Conservation (phyloP, 1,140 invertebrate genomes). For the Drosophila subobscura region DNA sequence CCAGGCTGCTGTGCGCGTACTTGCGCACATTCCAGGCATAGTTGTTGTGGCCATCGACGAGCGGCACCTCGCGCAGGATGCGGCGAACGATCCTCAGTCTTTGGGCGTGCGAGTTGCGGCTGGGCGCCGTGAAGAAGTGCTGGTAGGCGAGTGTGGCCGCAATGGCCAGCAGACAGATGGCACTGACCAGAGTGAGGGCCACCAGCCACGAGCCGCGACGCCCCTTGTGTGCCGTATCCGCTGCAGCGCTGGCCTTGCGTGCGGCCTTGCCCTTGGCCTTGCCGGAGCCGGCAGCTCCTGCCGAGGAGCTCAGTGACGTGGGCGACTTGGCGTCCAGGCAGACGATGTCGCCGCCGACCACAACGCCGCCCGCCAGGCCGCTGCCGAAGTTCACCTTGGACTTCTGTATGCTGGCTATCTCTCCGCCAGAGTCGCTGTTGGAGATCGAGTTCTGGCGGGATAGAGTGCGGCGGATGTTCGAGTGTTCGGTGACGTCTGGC, state of each 20-base stretch:
- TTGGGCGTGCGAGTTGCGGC: conserved; percentile 85
- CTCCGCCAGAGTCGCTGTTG: conserved; percentile 79
- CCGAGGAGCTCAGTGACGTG: conserved; percentile 52
- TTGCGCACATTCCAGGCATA: conserved; percentile 93
- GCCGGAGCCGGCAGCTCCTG: conserved; percentile 37
- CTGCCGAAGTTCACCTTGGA: conserved; percentile 77
- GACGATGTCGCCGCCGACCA: conserved; percentile 65
- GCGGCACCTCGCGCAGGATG: conserved; percentile 86
- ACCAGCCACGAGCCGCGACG: conserved; percentile 73
- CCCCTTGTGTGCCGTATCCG: conserved; percentile 50
- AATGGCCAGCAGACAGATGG: conserved; percentile 72
- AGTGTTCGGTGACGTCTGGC: conserved; percentile 83
- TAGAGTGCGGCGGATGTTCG: conserved; percentile 77
- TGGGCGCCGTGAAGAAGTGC: conserved; percentile 84
- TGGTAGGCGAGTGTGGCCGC: conserved; percentile 78
- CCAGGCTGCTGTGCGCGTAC: conserved; percentile 92
- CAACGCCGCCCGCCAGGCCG: conserved; percentile 53
- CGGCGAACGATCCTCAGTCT: conserved; percentile 85
- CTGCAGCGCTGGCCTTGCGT: conserved; percentile 45
- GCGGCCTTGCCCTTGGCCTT: conserved; percentile 51
- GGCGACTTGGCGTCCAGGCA: conserved; percentile 65
- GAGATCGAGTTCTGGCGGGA: conserved; percentile 82
- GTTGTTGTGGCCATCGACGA: conserved; percentile 92
- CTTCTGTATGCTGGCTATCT: conserved; percentile 78
- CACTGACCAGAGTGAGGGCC: conserved; percentile 69